These are phyloP conservation scores for Plebejus melissa DNA, from an alignment of 2,888 invertebrate species.

Conservation along the genomic window DNA sequence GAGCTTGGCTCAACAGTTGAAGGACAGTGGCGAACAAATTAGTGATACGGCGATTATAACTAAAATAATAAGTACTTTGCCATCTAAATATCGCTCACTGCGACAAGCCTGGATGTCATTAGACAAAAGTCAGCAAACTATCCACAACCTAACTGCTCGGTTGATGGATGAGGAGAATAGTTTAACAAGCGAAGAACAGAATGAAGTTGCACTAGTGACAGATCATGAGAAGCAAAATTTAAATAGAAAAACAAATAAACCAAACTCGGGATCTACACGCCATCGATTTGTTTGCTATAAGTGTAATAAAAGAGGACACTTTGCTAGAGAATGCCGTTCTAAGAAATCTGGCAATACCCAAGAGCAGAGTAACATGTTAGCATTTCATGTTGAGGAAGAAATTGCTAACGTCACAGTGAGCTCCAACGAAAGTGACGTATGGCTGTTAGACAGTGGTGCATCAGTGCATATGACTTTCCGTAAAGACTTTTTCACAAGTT, in stretches of 20 bases:
- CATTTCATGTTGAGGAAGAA: constrained; percentile 36
- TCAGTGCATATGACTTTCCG: constrained; percentile 40
- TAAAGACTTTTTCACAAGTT: constrained; percentile 36
- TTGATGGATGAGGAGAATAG: too few species aligned
- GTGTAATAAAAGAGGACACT: too few species aligned
- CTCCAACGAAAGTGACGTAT: not conserved
- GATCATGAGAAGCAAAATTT: too few species aligned
- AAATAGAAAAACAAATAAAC: too few species aligned
- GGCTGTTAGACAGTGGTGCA: constrained; percentile 40
- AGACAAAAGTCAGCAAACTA: constrained; percentile 30
- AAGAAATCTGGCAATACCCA: too few species aligned
- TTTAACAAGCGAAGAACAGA: not conserved
- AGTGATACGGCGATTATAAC: constrained; percentile 42
- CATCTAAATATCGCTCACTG: constrained; percentile 38
- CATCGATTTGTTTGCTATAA: too few species aligned
- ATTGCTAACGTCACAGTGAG: not conserved
- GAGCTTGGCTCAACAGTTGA: constrained; percentile 34
- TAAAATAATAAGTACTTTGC: constrained; percentile 41
- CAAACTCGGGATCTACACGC: too few species aligned
- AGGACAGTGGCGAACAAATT: constrained; percentile 28
- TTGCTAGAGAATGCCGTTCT: too few species aligned
- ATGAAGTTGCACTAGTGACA: constrained; percentile 22
- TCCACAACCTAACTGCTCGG: too few species aligned
- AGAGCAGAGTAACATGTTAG: constrained; percentile 33
- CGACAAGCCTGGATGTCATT: constrained; percentile 42